Evolutionary conservation across 1,140 invertebrate species (phyloP).

Genomic region (Ganaspis sp.): DNA sequence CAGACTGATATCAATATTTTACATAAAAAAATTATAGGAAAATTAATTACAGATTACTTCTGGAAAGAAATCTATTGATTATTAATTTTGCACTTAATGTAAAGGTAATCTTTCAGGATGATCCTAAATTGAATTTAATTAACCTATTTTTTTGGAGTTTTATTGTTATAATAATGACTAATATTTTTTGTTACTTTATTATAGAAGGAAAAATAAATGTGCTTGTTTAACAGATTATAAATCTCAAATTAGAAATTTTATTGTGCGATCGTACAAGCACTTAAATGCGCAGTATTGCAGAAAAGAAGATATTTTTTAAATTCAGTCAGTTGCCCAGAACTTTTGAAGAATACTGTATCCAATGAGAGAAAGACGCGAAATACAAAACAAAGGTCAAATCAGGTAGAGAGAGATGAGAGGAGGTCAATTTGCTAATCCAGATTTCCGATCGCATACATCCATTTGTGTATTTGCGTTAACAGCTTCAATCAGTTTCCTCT

Average conservation of each 20-base stretch:
- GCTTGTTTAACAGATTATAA: no score
- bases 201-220: no score
- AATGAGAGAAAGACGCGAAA: conserved; percentile 37
- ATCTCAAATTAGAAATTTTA: no score
- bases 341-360: conserved; percentile 36
- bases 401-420: conserved; percentile 5
- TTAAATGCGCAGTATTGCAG: conserved; percentile 67
- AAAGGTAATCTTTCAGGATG: no score
- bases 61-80: background rate
- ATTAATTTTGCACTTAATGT: conserved; percentile 2
- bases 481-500: conserved; percentile 66
- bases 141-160: background rate
- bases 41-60: background rate
- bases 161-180: no score
- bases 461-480: conserved; percentile 68
- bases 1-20: background rate
- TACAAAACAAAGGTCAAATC: conserved; percentile 33
- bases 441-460: conserved; percentile 62
- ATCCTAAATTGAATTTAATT: background rate
- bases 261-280: conserved; percentile 53
- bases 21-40: background rate
- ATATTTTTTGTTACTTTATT: no score
- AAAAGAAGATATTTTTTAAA: conserved; percentile 54
- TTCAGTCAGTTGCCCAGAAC: conserved; percentile 50
- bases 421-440: conserved; percentile 64